Evolutionary conservation across 1,140 invertebrate species (phyloP).

Genomic region (Ceratoteleas bidentatus): DNA sequence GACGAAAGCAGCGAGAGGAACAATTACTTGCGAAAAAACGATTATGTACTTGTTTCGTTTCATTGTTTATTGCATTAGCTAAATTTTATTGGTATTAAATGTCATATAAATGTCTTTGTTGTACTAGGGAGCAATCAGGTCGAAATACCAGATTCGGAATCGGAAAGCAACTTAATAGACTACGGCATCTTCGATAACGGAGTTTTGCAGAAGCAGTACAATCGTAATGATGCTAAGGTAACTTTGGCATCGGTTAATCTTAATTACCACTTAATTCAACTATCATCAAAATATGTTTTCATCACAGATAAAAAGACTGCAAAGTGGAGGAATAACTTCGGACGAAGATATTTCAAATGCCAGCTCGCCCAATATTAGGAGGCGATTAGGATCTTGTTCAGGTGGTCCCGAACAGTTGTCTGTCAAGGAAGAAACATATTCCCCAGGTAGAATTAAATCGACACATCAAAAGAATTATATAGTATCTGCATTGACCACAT

Average conservation of each 20-base stretch:
- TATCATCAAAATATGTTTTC: slow-evolving; percentile 8
- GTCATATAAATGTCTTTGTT: slow-evolving; percentile 41
- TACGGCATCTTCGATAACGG: slow-evolving; percentile 87
- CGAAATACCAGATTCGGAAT: slow-evolving; percentile 88
- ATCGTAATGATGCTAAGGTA: slow-evolving; percentile 80
- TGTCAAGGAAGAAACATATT: slow-evolving; percentile 85
- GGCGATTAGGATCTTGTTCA: slow-evolving; percentile 86
- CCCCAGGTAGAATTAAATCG: slow-evolving; percentile 84
- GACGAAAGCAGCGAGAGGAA: slow-evolving; percentile 89
- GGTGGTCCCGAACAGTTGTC: slow-evolving; percentile 80
- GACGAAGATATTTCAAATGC: slow-evolving; percentile 85
- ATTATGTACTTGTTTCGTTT: slow-evolving; percentile 79
- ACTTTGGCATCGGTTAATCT: slow-evolving; percentile 15
- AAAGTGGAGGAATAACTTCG: slow-evolving; percentile 82
- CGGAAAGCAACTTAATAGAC: slow-evolving; percentile 87
- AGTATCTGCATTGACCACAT: too few species aligned
- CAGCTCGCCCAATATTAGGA: slow-evolving; percentile 86
- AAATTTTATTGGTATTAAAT: slow-evolving; percentile 17
- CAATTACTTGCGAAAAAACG: slow-evolving; percentile 85
- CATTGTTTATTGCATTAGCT: background rate
- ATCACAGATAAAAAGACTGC: slow-evolving; percentile 79
- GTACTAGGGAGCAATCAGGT: slow-evolving; percentile 84
- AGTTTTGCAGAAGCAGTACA: slow-evolving; percentile 81
- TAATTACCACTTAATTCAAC: background rate
- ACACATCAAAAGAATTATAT: too few species aligned